These are phyloP conservation scores for Bufotes viridis DNA, from an alignment of 2,797 vertebrate genomes.

Conservation along the genomic window DNA sequence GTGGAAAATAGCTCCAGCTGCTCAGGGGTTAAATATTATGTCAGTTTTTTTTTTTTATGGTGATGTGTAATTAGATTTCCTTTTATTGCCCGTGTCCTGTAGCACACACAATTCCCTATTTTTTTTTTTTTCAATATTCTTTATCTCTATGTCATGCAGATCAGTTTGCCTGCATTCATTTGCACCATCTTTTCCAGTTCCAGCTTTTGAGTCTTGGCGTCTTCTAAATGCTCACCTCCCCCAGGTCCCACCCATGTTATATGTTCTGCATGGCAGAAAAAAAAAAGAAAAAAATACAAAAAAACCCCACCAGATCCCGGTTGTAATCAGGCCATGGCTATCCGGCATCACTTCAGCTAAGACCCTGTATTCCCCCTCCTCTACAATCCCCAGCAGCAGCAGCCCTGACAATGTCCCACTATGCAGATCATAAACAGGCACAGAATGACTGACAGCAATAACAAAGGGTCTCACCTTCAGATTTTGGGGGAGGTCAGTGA, in stretches of 20 bases:
- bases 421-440: conserved; percentile 8
- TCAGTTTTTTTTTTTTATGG: neutral
- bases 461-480: conserved; percentile 49
- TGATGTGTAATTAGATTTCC: too few species aligned
- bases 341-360: neutral
- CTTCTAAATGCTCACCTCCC: neutral
- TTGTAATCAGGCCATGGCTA: neutral
- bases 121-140: neutral
- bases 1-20: too few species aligned
- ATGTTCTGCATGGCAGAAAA: neutral
- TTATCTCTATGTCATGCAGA: neutral
- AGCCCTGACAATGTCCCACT: conserved; percentile 21
- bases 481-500: conserved; percentile 31
- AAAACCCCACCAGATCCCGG: neutral
- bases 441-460: neutral
- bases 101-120: neutral
- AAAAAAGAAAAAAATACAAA: neutral
- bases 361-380: neutral
- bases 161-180: conserved; percentile 4
- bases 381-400: neutral
- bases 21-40: conserved; percentile 5
- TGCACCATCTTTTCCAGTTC: neutral
- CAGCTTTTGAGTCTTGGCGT: neutral
- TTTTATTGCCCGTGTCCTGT: neutral
- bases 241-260: conserved; percentile 8